phyloP scores from a whole-genome alignment of 2,113 vertebrate genomes.

The Lota lota region DNA sequence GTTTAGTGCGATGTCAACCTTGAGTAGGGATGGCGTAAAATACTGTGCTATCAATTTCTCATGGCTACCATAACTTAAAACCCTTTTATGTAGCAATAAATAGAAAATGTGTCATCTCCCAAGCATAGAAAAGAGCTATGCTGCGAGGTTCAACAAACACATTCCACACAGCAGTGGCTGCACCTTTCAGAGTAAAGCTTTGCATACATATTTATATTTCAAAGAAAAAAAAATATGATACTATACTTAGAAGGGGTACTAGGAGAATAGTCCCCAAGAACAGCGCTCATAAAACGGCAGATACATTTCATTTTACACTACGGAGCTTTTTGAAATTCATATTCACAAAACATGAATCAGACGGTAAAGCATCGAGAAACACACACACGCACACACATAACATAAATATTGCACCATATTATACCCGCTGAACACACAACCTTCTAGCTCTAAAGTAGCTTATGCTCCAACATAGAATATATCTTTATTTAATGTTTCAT shows the following conservation, averaged over 20 bases:
- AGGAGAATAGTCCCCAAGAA: constrained; percentile 37
- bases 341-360: constrained; percentile 59
- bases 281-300: constrained; percentile 43
- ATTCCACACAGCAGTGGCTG: constrained; percentile 47
- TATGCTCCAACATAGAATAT: constrained; percentile 67
- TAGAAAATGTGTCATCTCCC: constrained; percentile 59
- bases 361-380: constrained; percentile 52
- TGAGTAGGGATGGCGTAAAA: constrained; percentile 5
- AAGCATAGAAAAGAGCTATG: constrained; percentile 17
- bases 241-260: constrained; percentile 54
- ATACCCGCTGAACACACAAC: constrained; percentile 67
- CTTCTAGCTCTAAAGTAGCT: constrained; percentile 58
- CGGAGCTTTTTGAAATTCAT: constrained; percentile 21
- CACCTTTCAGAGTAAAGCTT: constrained; percentile 68
- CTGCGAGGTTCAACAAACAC: constrained; percentile 43
- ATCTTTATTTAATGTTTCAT: constrained; percentile 63
- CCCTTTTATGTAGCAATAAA: constrained; percentile 58
- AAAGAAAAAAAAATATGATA: constrained; percentile 2
- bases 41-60: constrained; percentile 15
- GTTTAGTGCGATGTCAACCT: too few species aligned
- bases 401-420: constrained; percentile 76
- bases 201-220: constrained; percentile 44
- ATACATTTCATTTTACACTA: constrained; percentile 29
- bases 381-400: constrained; percentile 43
- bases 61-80: constrained; percentile 26